Percentiles rank a stretch among this genome's conserved stretches.
phyloP scores from a whole-genome alignment of 1,140 invertebrate species.

The Drosophila sulfurigaster region DNA sequence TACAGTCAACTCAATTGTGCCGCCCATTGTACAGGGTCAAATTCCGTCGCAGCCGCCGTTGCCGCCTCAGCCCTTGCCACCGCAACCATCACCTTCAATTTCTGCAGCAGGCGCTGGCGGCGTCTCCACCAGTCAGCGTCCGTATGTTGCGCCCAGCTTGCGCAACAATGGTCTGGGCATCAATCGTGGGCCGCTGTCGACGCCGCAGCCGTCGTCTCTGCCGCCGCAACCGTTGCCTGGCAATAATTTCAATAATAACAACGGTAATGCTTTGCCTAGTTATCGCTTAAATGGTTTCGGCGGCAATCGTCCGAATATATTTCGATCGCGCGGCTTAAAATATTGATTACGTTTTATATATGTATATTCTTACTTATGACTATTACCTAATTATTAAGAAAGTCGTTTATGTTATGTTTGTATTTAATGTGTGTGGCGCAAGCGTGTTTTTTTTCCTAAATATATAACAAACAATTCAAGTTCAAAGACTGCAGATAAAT shows the following conservation, averaged over 20 bases:
- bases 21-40: constrained; percentile 48
- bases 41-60: constrained; percentile 19
- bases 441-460: constrained; percentile 44
- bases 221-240: constrained; percentile 16
- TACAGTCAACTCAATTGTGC: constrained; percentile 77
- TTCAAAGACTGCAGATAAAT: constrained; percentile 27
- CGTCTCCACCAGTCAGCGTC: constrained; percentile 74
- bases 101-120: constrained; percentile 20
- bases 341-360: constrained; percentile 54
- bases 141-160: constrained; percentile 77
- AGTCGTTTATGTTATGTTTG: constrained; percentile 28
- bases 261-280: constrained; percentile 23
- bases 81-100: constrained; percentile 18
- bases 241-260: constrained; percentile 11
- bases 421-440: constrained; percentile 29
- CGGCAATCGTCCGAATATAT: constrained; percentile 63
- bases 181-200: constrained; percentile 62
- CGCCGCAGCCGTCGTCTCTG: constrained; percentile 20
- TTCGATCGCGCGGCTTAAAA: constrained; percentile 78
- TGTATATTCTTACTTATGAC: constrained; percentile 37
- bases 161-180: constrained; percentile 73
- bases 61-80: constrained; percentile 30
- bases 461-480: constrained; percentile 30
- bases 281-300: constrained; percentile 54
- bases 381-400: constrained; percentile 32